Percentiles rank a stretch among this genome's conserved stretches.
Evolutionary conservation across 2,797 vertebrate species (phyloP).

Genomic region (Ctenosaura bakeri): DNA sequence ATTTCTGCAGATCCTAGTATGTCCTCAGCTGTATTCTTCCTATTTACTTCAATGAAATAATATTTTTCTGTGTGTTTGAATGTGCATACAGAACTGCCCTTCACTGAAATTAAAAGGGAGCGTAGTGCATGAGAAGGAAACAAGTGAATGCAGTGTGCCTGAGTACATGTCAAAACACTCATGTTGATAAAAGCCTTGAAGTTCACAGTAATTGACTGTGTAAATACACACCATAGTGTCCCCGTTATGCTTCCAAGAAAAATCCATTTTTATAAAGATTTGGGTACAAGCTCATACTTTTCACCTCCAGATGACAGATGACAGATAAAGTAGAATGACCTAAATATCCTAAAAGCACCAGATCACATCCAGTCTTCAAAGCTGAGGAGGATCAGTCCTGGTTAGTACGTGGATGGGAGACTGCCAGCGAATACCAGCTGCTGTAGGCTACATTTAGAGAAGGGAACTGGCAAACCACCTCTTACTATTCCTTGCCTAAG

Average conservation of each 20-base stretch:
- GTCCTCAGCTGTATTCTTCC: not conserved
- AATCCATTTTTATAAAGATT: slow-evolving; percentile 42
- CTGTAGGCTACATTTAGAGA: no score
- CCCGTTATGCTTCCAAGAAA: not conserved
- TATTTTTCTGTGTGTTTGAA: not conserved
- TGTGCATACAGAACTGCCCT: not conserved
- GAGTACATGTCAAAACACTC: not conserved
- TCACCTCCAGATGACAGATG: slow-evolving; percentile 39
- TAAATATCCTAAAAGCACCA: no score
- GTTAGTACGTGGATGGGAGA: no score
- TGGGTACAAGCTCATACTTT: slow-evolving; percentile 50
- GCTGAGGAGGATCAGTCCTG: no score
- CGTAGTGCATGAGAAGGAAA: not conserved
- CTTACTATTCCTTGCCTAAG: not conserved
- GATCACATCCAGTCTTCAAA: no score
- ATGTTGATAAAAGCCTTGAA: not conserved
- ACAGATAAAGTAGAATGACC: not conserved
- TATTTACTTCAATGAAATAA: not conserved
- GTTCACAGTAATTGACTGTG: not conserved
- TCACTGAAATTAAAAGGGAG: not conserved
- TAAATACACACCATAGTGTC: not conserved
- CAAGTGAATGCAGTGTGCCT: not conserved
- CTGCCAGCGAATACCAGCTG: no score
- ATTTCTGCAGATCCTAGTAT: no score
- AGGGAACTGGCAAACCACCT: no score